Conservation (phyloP, 1,140 invertebrate species). For the Metopolophium dirhodum region DNA sequence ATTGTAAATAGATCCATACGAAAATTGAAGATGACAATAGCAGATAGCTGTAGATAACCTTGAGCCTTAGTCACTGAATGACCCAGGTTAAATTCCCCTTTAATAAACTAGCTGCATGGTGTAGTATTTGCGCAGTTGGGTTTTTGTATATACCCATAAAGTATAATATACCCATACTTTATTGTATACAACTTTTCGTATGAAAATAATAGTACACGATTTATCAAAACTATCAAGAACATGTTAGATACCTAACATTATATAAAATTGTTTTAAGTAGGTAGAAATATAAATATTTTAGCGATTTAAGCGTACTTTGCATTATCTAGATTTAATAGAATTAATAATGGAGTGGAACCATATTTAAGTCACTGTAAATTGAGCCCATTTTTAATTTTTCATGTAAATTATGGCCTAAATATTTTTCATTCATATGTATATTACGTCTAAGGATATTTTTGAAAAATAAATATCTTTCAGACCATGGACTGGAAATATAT, state of each 20-base stretch:
- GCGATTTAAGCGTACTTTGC: background rate
- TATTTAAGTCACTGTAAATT: background rate
- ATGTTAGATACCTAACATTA: background rate
- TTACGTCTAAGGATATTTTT: too few species aligned
- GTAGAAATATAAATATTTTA: background rate
- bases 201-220: background rate
- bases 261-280: background rate
- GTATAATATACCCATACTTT: background rate
- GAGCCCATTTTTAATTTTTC: too few species aligned
- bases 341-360: background rate
- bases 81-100: constrained; percentile 28
- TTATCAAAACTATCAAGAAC: background rate
- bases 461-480: too few species aligned
- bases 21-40: constrained; percentile 34
- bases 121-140: constrained; percentile 1
- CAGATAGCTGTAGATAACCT: background rate
- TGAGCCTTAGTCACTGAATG: background rate
- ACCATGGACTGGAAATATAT: too few species aligned
- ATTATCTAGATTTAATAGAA: background rate
- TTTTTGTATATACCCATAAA: background rate
- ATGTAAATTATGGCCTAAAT: too few species aligned
- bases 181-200: background rate
- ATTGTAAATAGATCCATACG: constrained; percentile 16
- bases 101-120: background rate
- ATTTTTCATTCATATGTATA: too few species aligned